Conservation (phyloP, 2,888 invertebrate genomes). For the Magallana nippona region DNA sequence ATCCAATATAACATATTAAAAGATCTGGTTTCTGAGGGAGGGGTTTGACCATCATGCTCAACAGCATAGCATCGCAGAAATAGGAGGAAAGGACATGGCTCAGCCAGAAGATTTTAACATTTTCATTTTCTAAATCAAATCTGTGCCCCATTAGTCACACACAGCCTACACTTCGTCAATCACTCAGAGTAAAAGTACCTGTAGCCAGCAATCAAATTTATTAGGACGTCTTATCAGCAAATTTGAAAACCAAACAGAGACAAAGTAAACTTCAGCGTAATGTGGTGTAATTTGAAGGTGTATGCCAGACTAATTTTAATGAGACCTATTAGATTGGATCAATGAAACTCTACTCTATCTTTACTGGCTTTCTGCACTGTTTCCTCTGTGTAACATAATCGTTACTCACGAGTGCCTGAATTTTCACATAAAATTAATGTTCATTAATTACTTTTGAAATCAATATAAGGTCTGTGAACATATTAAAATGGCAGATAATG, state of each 20-base stretch:
- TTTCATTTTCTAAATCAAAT: background rate
- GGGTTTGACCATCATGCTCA: too few relatives aligned
- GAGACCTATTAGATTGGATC: background rate
- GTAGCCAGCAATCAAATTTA: constrained; percentile 4
- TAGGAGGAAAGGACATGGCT: too few relatives aligned
- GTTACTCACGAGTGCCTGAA: background rate
- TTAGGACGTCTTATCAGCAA: background rate
- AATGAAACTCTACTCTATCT: constrained; percentile 6
- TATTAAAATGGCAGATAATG: background rate
- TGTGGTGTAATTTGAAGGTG: constrained; percentile 20
- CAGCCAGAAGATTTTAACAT: too few relatives aligned
- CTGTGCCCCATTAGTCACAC: background rate
- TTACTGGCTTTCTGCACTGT: background rate
- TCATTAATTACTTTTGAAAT: background rate
- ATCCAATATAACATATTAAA: too few relatives aligned
- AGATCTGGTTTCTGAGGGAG: too few relatives aligned
- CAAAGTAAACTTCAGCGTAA: background rate
- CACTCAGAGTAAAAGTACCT: background rate
- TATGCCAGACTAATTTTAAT: constrained; percentile 4
- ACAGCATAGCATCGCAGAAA: too few relatives aligned
- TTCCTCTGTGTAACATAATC: background rate
- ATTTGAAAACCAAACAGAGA: background rate
- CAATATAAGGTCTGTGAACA: background rate
- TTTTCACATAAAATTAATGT: background rate
- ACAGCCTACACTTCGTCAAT: background rate